phyloP scores from a whole-genome alignment of 2,113 vertebrate species.

The Eulemur macaco region DNA sequence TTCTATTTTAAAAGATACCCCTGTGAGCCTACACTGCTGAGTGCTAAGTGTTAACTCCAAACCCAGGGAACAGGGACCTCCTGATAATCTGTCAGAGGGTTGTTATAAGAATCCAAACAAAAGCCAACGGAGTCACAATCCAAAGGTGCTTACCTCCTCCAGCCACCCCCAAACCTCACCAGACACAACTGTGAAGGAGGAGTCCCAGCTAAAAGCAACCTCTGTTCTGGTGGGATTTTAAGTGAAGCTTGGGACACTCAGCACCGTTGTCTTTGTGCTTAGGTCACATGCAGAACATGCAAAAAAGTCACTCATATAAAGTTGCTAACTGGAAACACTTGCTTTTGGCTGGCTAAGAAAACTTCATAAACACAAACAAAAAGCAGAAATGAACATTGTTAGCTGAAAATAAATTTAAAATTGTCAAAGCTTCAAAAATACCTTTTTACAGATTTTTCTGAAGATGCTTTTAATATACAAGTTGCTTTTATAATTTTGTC shows the following conservation, averaged over 20 bases:
- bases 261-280: fast-evolving
- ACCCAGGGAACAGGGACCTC: neutral
- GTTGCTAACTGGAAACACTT: neutral
- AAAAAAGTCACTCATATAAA: neutral
- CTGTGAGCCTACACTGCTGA: neutral
- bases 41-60: neutral
- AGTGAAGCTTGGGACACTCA: fast-evolving
- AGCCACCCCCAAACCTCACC: no score
- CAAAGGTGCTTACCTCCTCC: no score
- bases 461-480: neutral
- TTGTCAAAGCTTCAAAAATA: neutral
- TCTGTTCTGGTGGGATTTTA: neutral
- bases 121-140: no score
- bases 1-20: neutral
- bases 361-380: neutral
- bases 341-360: neutral
- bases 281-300: fast-evolving
- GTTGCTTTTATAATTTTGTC: neutral
- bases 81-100: neutral
- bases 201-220: neutral
- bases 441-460: no score
- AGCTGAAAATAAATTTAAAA: neutral
- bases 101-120: neutral
- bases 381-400: neutral
- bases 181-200: neutral